Conservation (phyloP, 2,113 vertebrate species). For the Brachirus orientalis region DNA sequence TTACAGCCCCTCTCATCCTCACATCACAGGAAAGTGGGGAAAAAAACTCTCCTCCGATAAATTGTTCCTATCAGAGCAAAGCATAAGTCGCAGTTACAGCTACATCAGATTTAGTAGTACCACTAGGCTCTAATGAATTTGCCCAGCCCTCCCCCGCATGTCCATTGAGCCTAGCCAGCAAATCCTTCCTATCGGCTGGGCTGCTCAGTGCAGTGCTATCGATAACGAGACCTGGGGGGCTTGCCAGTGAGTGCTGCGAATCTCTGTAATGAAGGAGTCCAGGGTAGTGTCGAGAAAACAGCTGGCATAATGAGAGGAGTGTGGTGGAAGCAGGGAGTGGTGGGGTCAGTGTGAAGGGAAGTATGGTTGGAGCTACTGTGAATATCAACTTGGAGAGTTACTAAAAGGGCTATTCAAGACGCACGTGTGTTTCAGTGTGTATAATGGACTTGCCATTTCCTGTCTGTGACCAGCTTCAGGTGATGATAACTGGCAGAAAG, state of each 20-base stretch:
- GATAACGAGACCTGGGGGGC: slow-evolving; percentile 67
- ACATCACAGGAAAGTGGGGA: slow-evolving; percentile 46
- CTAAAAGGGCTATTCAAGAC: background rate
- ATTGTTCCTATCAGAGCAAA: slow-evolving; percentile 52
- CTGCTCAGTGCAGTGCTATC: slow-evolving; percentile 53
- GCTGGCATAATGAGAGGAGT: slow-evolving; percentile 60
- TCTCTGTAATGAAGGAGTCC: slow-evolving; percentile 62
- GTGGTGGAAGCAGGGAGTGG: slow-evolving; percentile 14
- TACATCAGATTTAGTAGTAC: slow-evolving; percentile 58
- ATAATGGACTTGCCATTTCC: no score
- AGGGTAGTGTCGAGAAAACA: slow-evolving; percentile 50
- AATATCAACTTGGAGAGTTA: background rate
- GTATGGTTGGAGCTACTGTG: no score
- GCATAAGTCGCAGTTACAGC: slow-evolving; percentile 55
- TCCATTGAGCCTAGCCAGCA: slow-evolving; percentile 22
- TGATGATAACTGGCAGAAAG: slow-evolving; percentile 17
- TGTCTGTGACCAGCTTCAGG: slow-evolving; percentile 9
- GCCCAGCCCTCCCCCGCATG: slow-evolving; percentile 37
- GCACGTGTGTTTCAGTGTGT: no score
- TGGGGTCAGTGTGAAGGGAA: slow-evolving; percentile 28
- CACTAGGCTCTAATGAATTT: slow-evolving; percentile 69
- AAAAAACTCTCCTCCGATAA: slow-evolving; percentile 52
- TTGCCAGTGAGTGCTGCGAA: slow-evolving; percentile 8
- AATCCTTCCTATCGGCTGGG: slow-evolving; percentile 46
- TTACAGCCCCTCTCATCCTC: slow-evolving; percentile 55